Evolutionary conservation across 2,888 invertebrate species (phyloP).

Genomic region (Anaspis maculata): DNA sequence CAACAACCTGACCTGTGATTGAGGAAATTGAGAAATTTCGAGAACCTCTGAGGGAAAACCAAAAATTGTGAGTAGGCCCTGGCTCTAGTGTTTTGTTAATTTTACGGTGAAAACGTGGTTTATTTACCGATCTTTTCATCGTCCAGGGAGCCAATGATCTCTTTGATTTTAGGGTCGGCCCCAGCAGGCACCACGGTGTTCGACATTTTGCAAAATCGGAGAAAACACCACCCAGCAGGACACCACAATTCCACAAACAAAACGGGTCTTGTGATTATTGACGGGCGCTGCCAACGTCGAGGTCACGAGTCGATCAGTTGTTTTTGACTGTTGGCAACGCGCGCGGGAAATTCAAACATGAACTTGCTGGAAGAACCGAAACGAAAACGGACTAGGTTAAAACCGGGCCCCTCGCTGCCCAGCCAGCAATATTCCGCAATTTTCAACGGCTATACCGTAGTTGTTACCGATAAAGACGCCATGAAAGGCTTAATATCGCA

Average conservation of each 20-base stretch:
- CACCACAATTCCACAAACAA: slow-evolving; percentile 4
- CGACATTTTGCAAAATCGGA: slow-evolving; percentile 12
- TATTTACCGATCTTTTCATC: slow-evolving; percentile 80
- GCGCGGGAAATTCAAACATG: slow-evolving; percentile 13
- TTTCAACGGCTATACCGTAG: slow-evolving; percentile 61
- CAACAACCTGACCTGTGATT: too few relatives aligned
- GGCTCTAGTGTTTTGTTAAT: too few relatives aligned
- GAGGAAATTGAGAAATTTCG: too few relatives aligned
- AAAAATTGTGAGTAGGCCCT: too few relatives aligned
- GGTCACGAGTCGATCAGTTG: background rate
- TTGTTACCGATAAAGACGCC: slow-evolving; percentile 51
- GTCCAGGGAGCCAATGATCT: slow-evolving; percentile 66
- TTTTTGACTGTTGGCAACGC: slow-evolving; percentile 4
- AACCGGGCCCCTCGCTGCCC: slow-evolving; percentile 37
- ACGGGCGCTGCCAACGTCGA: slow-evolving; percentile 13
- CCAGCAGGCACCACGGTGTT: slow-evolving; percentile 18
- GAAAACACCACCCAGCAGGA: too few relatives aligned
- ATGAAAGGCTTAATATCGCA: slow-evolving; percentile 56
- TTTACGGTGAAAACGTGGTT: too few relatives aligned
- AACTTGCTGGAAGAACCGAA: slow-evolving; percentile 18
- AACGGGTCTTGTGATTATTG: slow-evolving; percentile 30
- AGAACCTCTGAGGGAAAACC: too few relatives aligned
- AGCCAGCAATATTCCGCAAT: slow-evolving; percentile 51
- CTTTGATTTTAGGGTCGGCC: slow-evolving; percentile 52
- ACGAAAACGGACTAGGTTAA: slow-evolving; percentile 31